These are phyloP conservation scores for Arnoldichthys spilopterus DNA, from an alignment of 2,797 vertebrate genomes.

Conservation along the genomic window DNA sequence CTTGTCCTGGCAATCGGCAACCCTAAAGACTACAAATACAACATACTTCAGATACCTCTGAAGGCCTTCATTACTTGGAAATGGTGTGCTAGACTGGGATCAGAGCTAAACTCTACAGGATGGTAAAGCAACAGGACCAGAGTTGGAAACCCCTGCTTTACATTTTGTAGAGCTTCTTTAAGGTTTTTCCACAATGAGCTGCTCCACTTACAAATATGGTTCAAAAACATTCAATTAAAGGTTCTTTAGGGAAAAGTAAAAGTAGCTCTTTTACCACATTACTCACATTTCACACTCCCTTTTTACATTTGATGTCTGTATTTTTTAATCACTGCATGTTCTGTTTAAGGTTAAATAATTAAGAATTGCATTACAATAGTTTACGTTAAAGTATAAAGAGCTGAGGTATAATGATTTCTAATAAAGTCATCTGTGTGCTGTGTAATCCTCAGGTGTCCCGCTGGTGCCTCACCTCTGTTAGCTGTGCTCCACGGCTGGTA, in stretches of 20 bases:
- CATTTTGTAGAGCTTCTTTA: not conserved
- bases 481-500: slow-evolving; percentile 92
- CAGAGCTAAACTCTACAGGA: too few species aligned
- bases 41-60: too few species aligned
- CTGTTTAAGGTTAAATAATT: not conserved
- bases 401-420: not conserved
- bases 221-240: not conserved
- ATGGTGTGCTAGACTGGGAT: too few species aligned
- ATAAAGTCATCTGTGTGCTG: not conserved
- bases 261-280: too few species aligned
- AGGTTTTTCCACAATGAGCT: not conserved
- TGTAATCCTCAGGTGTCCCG: not conserved
- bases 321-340: not conserved
- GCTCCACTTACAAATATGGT: not conserved
- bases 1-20: too few species aligned
- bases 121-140: too few species aligned
- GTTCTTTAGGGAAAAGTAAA: not conserved
- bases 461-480: slow-evolving; percentile 84
- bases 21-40: too few species aligned
- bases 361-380: not conserved
- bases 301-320: not conserved
- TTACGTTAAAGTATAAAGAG: not conserved
- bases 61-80: too few species aligned
- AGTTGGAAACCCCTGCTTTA: too few species aligned
- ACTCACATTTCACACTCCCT: too few species aligned